Percentiles rank a stretch among this genome's conserved stretches.
These are phyloP conservation scores for Nephrotoma guestfalica DNA, from an alignment of 2,888 invertebrate genomes.

Conservation along the genomic window DNA sequence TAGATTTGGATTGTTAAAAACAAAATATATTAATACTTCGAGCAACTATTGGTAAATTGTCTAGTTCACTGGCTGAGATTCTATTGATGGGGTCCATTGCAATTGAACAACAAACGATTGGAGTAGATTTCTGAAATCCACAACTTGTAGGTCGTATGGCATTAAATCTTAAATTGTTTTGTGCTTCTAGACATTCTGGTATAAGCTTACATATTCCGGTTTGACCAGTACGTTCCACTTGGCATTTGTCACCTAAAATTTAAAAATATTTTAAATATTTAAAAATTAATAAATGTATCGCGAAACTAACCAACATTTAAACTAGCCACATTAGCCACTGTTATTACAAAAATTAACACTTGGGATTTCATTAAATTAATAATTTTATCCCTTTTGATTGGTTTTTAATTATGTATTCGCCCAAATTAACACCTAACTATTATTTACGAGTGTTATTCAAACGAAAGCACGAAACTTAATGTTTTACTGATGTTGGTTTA, in stretches of 20 bases:
- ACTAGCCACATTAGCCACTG: no score
- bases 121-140: background rate
- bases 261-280: no score
- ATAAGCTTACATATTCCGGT: background rate
- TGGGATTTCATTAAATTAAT: no score
- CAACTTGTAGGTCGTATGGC: background rate
- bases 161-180: background rate
- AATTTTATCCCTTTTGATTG: no score
- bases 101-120: background rate
- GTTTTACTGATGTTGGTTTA: no score
- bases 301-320: no score
- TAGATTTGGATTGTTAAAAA: background rate
- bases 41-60: background rate
- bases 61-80: background rate
- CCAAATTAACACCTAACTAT: no score
- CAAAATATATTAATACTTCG: background rate
- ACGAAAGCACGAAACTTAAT: no score
- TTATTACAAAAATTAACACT: no score
- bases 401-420: no score
- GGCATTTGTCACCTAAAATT: background rate
- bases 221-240: background rate
- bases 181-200: background rate
- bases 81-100: background rate
- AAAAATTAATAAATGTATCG: no score
- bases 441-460: no score